Evolutionary conservation across 2,888 invertebrate genomes (phyloP), one percentile per base, ranked within the genome.

Genomic region (Chymomyza procnemis): DNA sequence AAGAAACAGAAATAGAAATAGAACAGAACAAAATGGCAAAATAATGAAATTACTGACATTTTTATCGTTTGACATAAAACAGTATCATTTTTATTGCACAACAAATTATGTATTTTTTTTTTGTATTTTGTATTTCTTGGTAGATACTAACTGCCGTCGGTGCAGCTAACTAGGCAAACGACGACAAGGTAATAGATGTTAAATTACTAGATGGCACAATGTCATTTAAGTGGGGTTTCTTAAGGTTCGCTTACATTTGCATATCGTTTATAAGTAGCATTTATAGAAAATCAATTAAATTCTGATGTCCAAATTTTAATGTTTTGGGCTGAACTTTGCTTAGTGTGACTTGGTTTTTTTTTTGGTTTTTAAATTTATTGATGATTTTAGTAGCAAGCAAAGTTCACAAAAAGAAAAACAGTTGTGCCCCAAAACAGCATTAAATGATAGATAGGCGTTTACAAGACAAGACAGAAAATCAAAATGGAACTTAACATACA

Each of bases 121-220:
- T 73, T 55, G 34, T 67, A 65, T 66, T 76, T 75, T 66, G 60
- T 75, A 64, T 61, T 61, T 50, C 52, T 66, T 55, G 46, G 57
- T 52, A 41, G 34, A 41, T 41, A 12, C 34, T 41, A 41, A 41
- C 34, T 41, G 34, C 34, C 34, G 34, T 41, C 34, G 34, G 12
- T 12, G 34, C 34, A 79, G 74, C 67, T 14, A 85, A 79, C 80
- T 81, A 85, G 80, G 80, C 80, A 66, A 74, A 65, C 68, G 84
- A 84, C 88, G 88, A 85, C 73, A 81, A 72, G 85, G 79, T 88
- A 86, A 74, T 75, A 62, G 85, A 86, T 86, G 87, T 88, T 88
- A 85, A 88, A 71, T 80, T 75, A 87, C 83, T 86, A 79, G 52
- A 64, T 61, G 54, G 26, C 46, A 62, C 58, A 52, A 62, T 60